These are phyloP conservation scores for Ganaspis sp. DNA, from an alignment of 1,140 invertebrate genomes.

Conservation along the genomic window DNA sequence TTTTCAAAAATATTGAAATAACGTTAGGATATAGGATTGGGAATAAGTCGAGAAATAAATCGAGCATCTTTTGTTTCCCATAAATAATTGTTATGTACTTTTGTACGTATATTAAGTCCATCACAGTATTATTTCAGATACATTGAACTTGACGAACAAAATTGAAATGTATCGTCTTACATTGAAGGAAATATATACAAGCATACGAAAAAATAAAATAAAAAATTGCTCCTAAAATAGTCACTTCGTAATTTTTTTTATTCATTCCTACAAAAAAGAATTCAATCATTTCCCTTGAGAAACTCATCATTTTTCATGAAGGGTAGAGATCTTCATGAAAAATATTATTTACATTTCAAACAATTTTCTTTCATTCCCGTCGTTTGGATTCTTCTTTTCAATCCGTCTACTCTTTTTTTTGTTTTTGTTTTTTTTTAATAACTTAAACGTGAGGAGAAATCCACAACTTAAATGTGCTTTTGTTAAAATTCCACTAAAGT, in stretches of 20 bases:
- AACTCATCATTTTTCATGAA: too few relatives aligned
- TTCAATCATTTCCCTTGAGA: background rate
- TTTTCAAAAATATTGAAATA: background rate
- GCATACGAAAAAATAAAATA: background rate
- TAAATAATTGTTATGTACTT: slow-evolving; percentile 33
- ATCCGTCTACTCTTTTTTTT: too few relatives aligned
- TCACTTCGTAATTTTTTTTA: background rate
- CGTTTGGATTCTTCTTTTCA: too few relatives aligned
- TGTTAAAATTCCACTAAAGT: too few relatives aligned
- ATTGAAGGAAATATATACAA: slow-evolving; percentile 29
- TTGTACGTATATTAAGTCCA: slow-evolving; percentile 31
- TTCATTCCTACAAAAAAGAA: background rate
- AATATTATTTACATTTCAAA: background rate
- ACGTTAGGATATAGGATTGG: background rate
- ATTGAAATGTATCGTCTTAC: slow-evolving; percentile 20
- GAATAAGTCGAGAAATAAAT: slow-evolving; percentile 16
- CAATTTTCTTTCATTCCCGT: background rate
- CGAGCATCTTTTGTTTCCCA: slow-evolving; percentile 20
- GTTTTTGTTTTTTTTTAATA: background rate
- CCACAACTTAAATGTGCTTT: background rate
- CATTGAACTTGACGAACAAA: slow-evolving; percentile 13
- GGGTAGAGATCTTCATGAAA: background rate
- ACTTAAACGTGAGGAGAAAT: too few relatives aligned
- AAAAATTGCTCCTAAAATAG: background rate
- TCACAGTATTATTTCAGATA: slow-evolving; percentile 30